These are phyloP conservation scores for Astropecten irregularis DNA, from an alignment of 53 echinoderm and acorn worm species.

Conservation along the genomic window DNA sequence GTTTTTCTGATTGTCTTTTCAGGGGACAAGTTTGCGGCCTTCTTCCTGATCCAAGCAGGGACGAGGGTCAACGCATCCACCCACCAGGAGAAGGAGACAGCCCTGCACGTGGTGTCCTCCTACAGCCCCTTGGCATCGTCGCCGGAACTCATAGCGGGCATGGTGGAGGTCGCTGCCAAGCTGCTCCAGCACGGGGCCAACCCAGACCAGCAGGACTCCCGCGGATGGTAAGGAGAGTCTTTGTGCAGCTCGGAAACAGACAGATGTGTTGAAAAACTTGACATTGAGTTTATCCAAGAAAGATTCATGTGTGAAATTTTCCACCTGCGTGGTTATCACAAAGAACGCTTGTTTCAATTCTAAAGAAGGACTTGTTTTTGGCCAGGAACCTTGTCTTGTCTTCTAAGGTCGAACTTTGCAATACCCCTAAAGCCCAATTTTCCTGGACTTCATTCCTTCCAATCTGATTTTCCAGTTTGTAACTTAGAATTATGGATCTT, in stretches of 20 bases:
- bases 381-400: too few relatives aligned
- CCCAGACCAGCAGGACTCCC: slow-evolving; percentile 82
- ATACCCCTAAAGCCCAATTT: too few relatives aligned
- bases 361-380: too few relatives aligned
- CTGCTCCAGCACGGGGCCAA: slow-evolving; percentile 80
- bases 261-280: too few relatives aligned
- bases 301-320: too few relatives aligned
- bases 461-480: too few relatives aligned
- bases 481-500: background rate
- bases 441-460: too few relatives aligned
- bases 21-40: slow-evolving; percentile 95
- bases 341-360: too few relatives aligned
- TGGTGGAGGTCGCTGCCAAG: slow-evolving; percentile 78
- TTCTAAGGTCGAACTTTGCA: too few relatives aligned
- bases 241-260: background rate
- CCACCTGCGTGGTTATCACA: too few relatives aligned
- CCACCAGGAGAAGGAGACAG: slow-evolving; percentile 76
- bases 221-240: slow-evolving; percentile 79
- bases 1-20: too few relatives aligned
- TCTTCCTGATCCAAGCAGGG: slow-evolving; percentile 85
- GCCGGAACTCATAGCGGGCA: slow-evolving; percentile 67
- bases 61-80: slow-evolving; percentile 85
- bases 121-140: slow-evolving; percentile 69
- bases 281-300: too few relatives aligned
- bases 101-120: slow-evolving; percentile 84